phyloP scores from a whole-genome alignment of 2,797 vertebrate genomes.

The Artibeus lituratus region DNA sequence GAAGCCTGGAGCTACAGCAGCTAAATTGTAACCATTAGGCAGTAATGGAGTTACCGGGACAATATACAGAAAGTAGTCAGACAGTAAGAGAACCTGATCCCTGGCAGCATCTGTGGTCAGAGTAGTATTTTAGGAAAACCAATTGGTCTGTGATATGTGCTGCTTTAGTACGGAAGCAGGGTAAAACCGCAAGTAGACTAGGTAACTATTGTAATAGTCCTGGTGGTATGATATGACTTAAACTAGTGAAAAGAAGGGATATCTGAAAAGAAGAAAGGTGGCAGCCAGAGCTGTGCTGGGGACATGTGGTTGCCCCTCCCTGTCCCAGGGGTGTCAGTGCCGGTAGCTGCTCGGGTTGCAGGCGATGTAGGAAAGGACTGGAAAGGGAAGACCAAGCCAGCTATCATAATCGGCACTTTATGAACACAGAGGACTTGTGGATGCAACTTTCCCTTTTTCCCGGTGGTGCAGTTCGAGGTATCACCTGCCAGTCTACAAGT shows the following conservation, averaged over 20 bases:
- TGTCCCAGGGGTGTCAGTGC: too few species aligned
- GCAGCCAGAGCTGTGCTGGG: neutral
- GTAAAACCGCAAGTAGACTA: neutral
- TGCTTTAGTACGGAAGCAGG: neutral
- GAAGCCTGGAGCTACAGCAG: neutral
- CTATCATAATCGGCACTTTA: neutral
- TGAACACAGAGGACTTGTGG: neutral
- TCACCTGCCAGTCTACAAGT: neutral
- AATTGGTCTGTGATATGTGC: accelerated
- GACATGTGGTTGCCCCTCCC: neutral
- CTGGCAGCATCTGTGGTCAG: neutral
- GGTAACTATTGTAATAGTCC: too few species aligned
- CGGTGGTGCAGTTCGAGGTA: neutral
- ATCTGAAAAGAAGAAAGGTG: neutral
- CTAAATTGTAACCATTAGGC: neutral
- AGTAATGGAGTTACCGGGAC: neutral
- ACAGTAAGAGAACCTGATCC: neutral
- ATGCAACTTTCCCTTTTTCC: slow-evolving; percentile 11
- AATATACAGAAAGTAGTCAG: neutral
- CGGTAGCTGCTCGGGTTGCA: neutral
- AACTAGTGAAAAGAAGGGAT: neutral
- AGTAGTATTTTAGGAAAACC: neutral
- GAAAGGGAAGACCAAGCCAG: neutral
- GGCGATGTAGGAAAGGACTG: neutral
- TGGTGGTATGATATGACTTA: neutral